These are phyloP conservation scores for Petrolisthes cinctipes DNA, from an alignment of 2,888 invertebrate genomes.

Conservation along the genomic window DNA sequence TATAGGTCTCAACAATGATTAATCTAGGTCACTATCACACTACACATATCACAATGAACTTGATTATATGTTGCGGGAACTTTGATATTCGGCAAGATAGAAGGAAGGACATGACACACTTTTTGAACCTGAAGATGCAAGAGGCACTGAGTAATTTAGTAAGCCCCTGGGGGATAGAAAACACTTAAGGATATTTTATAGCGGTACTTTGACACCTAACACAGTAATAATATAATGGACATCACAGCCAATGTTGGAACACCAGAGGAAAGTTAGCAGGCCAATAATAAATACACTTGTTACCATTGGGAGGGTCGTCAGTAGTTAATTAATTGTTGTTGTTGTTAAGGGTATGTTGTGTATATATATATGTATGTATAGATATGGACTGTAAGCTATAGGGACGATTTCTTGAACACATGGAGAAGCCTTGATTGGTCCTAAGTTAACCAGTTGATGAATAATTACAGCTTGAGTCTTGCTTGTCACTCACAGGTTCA, in stretches of 20 bases:
- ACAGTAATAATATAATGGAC: neutral
- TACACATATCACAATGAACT: conserved; percentile 5
- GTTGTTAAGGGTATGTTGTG: too few relatives aligned
- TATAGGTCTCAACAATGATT: neutral
- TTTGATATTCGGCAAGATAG: neutral
- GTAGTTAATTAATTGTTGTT: too few relatives aligned
- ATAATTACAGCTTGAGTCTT: too few relatives aligned
- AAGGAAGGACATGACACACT: neutral
- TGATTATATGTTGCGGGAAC: conserved; percentile 6
- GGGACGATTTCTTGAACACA: too few relatives aligned
- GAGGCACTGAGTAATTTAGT: neutral
- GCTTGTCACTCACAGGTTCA: too few relatives aligned
- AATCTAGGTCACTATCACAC: neutral
- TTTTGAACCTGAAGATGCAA: neutral
- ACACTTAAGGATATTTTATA: neutral
- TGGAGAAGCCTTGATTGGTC: too few relatives aligned
- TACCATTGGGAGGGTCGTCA: too few relatives aligned
- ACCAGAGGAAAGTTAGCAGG: neutral
- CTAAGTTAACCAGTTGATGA: too few relatives aligned
- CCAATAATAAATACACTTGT: neutral
- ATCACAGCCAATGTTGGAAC: neutral
- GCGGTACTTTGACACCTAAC: neutral
- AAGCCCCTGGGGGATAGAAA: neutral
- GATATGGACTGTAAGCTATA: too few relatives aligned
- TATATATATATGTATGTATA: too few relatives aligned